Percentiles rank a stretch among this genome's conserved stretches.
phyloP scores from a whole-genome alignment of 2,888 invertebrate species.

The Drosophila falleni region DNA sequence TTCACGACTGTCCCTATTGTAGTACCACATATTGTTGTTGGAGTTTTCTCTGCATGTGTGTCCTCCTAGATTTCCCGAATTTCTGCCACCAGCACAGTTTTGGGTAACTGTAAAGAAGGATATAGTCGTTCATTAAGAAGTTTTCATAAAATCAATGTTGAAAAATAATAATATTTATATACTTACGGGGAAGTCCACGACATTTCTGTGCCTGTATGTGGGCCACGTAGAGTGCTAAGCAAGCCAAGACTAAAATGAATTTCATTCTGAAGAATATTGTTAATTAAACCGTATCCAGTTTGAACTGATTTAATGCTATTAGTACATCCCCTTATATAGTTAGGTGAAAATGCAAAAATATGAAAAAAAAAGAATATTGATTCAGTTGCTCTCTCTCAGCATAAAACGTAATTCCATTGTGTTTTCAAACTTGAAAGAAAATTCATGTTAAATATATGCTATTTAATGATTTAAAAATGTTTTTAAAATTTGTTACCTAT shows the following conservation, averaged over 20 bases:
- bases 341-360: neutral
- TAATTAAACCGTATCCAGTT: neutral
- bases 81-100: conserved; percentile 15
- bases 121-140: neutral
- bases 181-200: conserved; percentile 24
- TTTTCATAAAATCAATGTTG: neutral
- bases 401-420: neutral
- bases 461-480: too few species aligned
- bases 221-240: conserved; percentile 20
- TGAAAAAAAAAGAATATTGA: neutral
- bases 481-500: too few species aligned
- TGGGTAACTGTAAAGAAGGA: neutral
- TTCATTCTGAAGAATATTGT: conserved; percentile 13
- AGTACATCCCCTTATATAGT: conserved; percentile 1
- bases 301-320: neutral
- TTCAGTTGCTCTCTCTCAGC: conserved; percentile 8
- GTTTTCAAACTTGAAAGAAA: neutral
- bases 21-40: conserved; percentile 51
- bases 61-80: conserved; percentile 25
- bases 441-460: too few species aligned
- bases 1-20: neutral
- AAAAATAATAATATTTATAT: neutral
- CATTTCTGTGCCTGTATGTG: conserved; percentile 17
- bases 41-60: conserved; percentile 3
- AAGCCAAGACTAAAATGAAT: conserved; percentile 14